These are phyloP conservation scores for Liasis olivaceus DNA, from an alignment of 2,797 vertebrate genomes.

Conservation along the genomic window DNA sequence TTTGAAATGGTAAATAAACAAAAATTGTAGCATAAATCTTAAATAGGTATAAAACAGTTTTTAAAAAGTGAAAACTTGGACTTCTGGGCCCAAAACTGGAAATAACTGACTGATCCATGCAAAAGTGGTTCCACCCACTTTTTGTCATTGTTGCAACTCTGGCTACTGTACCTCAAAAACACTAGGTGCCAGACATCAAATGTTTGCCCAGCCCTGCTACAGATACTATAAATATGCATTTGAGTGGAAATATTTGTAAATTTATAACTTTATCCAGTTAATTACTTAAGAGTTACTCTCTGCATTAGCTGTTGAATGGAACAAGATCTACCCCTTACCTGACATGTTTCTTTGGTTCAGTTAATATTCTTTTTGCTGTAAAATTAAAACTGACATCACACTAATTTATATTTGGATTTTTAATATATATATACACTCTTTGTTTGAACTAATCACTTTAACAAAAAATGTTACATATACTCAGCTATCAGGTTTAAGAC, in stretches of 20 bases:
- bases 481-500: background rate
- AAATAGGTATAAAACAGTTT: background rate
- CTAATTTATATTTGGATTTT: background rate
- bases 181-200: background rate
- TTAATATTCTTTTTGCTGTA: conserved; percentile 14
- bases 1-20: background rate
- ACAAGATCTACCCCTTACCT: conserved; percentile 6
- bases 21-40: background rate
- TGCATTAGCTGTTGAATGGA: background rate
- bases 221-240: background rate
- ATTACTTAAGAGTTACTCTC: background rate
- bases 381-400: background rate
- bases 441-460: background rate
- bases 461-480: background rate
- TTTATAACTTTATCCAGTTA: background rate
- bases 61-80: background rate
- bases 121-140: background rate
- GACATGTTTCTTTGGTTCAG: conserved; percentile 20
- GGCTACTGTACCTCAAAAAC: background rate
- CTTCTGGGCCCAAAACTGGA: background rate
- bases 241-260: background rate
- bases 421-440: background rate
- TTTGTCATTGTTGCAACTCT: background rate
- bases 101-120: background rate
- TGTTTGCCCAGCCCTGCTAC: background rate